Percentiles rank a stretch among this genome's conserved stretches.
phyloP scores from a whole-genome alignment of 2,113 vertebrate genomes.

The Hemichromis elongatus region DNA sequence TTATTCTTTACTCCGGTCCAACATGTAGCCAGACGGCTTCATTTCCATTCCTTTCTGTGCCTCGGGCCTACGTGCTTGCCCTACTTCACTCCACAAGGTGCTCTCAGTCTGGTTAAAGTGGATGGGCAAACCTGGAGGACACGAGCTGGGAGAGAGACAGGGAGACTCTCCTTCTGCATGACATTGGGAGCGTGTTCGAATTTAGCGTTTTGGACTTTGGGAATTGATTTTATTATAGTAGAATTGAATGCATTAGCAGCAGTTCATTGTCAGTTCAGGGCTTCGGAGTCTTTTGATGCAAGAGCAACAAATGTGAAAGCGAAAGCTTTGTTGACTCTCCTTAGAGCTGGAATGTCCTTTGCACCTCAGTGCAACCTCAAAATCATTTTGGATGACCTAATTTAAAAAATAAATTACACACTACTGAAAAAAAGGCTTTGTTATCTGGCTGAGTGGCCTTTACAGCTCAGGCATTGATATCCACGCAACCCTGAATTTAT shows the following conservation, averaged over 20 bases:
- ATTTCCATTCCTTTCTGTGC: slow-evolving; percentile 30
- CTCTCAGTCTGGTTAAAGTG: slow-evolving; percentile 1
- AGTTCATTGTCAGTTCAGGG: neutral
- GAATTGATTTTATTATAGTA: neutral
- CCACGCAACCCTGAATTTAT: slow-evolving; percentile 40
- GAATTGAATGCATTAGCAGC: neutral
- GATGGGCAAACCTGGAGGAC: slow-evolving; percentile 4
- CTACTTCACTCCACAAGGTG: slow-evolving; percentile 51
- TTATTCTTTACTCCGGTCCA: slow-evolving; percentile 26
- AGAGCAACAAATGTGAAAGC: neutral
- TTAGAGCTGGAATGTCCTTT: neutral
- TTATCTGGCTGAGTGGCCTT: slow-evolving; percentile 20
- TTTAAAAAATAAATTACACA: slow-evolving; percentile 13
- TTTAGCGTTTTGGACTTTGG: neutral
- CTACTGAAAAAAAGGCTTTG: slow-evolving; percentile 4
- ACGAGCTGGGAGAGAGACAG: neutral
- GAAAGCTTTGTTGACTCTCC: neutral
- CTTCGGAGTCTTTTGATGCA: neutral
- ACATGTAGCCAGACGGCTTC: slow-evolving; percentile 9
- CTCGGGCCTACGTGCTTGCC: slow-evolving; percentile 18
- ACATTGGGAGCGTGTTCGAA: neutral
- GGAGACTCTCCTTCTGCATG: neutral
- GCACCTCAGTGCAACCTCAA: neutral
- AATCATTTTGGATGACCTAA: slow-evolving; percentile 27
- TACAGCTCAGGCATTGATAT: slow-evolving; percentile 21